Evolutionary conservation across 2,888 invertebrate species (phyloP), one percentile per base, ranked within the genome.

Genomic region (Scaptomyza caliginosa): DNA sequence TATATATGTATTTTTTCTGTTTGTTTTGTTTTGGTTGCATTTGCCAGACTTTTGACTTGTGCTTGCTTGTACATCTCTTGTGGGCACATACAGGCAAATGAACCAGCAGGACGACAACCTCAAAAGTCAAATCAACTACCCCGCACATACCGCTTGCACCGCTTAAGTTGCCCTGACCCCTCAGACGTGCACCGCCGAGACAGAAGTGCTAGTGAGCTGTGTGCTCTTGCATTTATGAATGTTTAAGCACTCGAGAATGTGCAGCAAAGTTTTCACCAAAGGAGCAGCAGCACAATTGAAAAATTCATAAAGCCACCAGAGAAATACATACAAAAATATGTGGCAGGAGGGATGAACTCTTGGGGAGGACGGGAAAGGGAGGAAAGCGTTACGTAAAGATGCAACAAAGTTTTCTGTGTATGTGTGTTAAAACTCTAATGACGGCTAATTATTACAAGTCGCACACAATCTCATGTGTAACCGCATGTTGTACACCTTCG

Each of bases 181-280:
- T 42, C 10, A 11, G 11, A 10, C 6, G 32, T n/a, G 2, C 8
- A 3, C 16, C 17, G 2, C 11, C 19, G 7, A 28, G 30, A 32
- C 46, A 45, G 55, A 56, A 65, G 55, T 74, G 72, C 63, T 43
- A 77, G 65, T 77, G 78, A 77, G 77, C 76, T 74, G 68, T 81
- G 63, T 68, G 81, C 84, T 67, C 74, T 81, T 81, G 81, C 82
- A 81, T 84, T 82, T 85, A 82, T 82, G 79, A 82, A 85, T 82
- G 80, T 79, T 84, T 82, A 79, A 82, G 77, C 69, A 79, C 74
- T 84, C 59, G 57, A 71, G 67, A 63, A 46, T 46, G 45, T 73
- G 46, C 73, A 40, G 49, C 64, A 70, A 70, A 70, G 42, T 70
- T 69, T 34, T 38, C 36, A 46, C 51, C 42, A 64, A 57, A 65